A percentile compares a stretch with the other conserved stretches of the same genome.
Evolutionary conservation across 2,113 vertebrate species (phyloP).

Genomic region (Eublepharis macularius): DNA sequence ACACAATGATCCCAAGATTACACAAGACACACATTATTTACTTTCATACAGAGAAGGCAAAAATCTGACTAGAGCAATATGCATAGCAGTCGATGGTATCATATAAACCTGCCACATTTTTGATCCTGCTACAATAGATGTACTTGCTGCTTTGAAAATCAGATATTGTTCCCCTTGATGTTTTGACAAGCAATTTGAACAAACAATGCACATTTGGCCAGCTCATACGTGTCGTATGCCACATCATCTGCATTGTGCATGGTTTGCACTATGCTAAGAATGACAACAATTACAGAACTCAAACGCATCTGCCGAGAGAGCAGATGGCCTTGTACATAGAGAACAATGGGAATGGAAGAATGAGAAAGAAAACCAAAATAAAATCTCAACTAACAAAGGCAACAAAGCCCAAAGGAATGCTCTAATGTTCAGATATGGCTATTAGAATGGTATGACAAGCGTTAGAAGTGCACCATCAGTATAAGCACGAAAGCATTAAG

Average conservation of each 20-base stretch:
- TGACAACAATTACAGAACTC: conserved; percentile 74
- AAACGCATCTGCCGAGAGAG: conserved; percentile 71
- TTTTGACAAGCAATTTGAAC: conserved; percentile 75
- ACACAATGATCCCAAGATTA: conserved; percentile 51
- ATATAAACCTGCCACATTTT: conserved; percentile 56
- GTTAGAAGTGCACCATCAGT: not conserved
- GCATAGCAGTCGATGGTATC: conserved; percentile 44
- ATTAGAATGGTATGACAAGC: not conserved
- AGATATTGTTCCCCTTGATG: conserved; percentile 71
- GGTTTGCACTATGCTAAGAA: conserved; percentile 72
- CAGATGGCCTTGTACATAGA: conserved; percentile 71
- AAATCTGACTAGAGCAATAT: conserved; percentile 36
- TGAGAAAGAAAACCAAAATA: conserved; percentile 31
- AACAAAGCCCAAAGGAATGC: conserved; percentile 3
- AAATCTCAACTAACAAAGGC: conserved; percentile 41
- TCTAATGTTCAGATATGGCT: conserved; percentile 19
- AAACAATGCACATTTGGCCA: conserved; percentile 71
- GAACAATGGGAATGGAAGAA: conserved; percentile 61
- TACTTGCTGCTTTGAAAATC: conserved; percentile 67
- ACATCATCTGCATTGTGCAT: conserved; percentile 64
- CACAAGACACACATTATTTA: conserved; percentile 34
- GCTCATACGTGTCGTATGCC: conserved; percentile 58
- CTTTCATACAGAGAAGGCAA: conserved; percentile 35
- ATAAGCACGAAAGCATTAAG: not conserved
- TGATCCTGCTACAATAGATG: conserved; percentile 58